A percentile compares a stretch with the other conserved stretches of the same genome.
Conservation (phyloP, 2,888 invertebrate species). For the Odontocolon sp. region DNA sequence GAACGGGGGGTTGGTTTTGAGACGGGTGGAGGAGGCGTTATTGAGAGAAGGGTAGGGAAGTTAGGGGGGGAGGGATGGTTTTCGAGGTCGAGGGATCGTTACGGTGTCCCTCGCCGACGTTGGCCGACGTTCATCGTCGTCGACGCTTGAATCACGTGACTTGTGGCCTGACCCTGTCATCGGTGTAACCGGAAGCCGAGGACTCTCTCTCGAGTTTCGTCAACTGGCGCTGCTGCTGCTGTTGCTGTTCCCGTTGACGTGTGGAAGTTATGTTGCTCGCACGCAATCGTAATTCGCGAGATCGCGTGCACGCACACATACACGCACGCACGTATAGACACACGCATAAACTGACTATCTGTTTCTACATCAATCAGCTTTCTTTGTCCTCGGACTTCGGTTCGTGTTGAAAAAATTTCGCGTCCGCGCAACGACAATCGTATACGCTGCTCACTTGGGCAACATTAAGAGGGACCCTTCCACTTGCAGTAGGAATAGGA, state of each 20-base stretch:
- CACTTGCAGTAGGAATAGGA: slow-evolving; percentile 38
- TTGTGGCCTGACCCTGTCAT: slow-evolving; percentile 62
- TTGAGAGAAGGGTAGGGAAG: not conserved
- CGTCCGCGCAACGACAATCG: slow-evolving; percentile 22
- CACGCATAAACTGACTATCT: not conserved
- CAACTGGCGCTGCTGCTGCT: not conserved
- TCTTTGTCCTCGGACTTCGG: slow-evolving; percentile 45
- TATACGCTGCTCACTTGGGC: slow-evolving; percentile 21
- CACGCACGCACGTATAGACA: not conserved
- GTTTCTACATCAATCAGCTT: not conserved
- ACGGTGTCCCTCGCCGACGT: slow-evolving; percentile 30
- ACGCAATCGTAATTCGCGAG: not conserved
- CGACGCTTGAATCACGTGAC: slow-evolving; percentile 49
- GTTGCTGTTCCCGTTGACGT: not conserved
- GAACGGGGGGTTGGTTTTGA: slow-evolving; percentile 6
- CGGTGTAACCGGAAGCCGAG: slow-evolving; percentile 57
- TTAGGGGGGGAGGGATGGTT: not conserved
- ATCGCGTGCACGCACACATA: slow-evolving; percentile 3
- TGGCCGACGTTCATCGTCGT: slow-evolving; percentile 49
- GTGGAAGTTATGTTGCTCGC: not conserved
- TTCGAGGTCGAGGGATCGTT: slow-evolving; percentile 23
- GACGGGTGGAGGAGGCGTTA: not conserved
- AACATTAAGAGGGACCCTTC: slow-evolving; percentile 53
- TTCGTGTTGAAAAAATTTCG: not conserved
- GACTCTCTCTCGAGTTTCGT: slow-evolving; percentile 14